Conservation (phyloP, 2,888 invertebrate genomes). For the Netelia fuscicornis region DNA sequence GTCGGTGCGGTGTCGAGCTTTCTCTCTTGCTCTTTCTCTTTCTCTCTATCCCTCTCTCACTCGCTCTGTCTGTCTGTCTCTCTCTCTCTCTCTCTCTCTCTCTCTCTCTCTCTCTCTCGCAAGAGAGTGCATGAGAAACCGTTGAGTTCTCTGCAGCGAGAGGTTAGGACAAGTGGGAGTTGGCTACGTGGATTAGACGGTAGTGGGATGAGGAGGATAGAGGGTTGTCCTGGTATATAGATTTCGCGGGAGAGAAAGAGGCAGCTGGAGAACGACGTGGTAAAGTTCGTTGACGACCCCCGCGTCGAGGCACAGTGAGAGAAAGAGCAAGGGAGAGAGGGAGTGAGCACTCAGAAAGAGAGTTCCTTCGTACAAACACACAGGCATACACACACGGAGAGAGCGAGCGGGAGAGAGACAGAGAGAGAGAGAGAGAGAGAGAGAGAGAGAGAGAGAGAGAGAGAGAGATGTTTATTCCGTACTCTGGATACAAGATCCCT, state of each 20-base stretch:
- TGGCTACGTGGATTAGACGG: conserved; percentile 26
- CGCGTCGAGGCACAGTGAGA: conserved; percentile 49
- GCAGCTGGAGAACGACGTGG: conserved; percentile 36
- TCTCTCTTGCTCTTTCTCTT: conserved; percentile 50
- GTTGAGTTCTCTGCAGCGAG: conserved; percentile 53
- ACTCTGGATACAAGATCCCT: too few relatives aligned
- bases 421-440: conserved; percentile 42
- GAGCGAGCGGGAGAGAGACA: conserved; percentile 22
- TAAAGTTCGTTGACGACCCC: conserved; percentile 65
- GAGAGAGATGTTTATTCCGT: too few relatives aligned
- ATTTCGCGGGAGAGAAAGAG: conserved; percentile 41
- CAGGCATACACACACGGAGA: conserved; percentile 28
- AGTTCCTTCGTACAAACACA: background rate
- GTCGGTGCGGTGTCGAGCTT: conserved; percentile 29
- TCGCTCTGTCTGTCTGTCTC: conserved; percentile 51
- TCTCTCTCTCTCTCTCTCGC: conserved; percentile 47
- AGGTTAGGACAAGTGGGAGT: conserved; percentile 47
- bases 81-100: conserved; percentile 53
- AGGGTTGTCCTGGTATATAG: conserved; percentile 9
- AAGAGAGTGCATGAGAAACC: conserved; percentile 59
- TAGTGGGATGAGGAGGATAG: conserved; percentile 21
- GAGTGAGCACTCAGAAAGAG: conserved; percentile 50
- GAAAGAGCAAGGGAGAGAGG: conserved; percentile 48
- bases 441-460: too few relatives aligned
- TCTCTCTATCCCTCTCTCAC: too few relatives aligned